phyloP scores from a whole-genome alignment of 2,113 vertebrate species.

The Dicaeum eximium region DNA sequence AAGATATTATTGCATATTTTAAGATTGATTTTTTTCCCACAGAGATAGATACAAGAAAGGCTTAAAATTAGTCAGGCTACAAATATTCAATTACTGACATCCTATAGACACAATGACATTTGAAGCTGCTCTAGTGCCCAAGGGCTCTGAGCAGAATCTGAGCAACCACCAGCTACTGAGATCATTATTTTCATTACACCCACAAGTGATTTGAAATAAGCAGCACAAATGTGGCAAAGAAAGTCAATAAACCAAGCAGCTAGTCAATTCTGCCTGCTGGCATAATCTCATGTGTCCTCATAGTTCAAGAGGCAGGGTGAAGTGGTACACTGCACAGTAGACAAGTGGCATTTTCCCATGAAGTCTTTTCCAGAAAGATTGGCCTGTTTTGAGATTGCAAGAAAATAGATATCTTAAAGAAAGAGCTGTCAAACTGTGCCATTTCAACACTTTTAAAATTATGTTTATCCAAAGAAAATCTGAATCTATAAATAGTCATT shows the following conservation, averaged over 20 bases:
- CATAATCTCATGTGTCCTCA: not conserved
- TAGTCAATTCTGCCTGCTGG: not conserved
- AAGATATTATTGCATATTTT: not conserved
- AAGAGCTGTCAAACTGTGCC: not conserved
- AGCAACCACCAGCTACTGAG: not conserved
- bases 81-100: not conserved
- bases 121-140: not conserved
- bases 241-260: not conserved
- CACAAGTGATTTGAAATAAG: not conserved
- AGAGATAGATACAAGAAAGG: not conserved
- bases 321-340: not conserved
- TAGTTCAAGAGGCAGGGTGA: not conserved
- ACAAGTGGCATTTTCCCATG: not conserved
- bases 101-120: not conserved
- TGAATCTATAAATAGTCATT: not conserved
- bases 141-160: not conserved
- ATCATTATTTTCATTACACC: not conserved
- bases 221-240: not conserved
- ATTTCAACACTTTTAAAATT: not conserved
- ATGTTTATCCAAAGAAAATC: not conserved
- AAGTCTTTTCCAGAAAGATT: not conserved
- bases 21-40: not conserved
- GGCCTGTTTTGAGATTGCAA: not conserved
- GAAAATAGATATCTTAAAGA: not conserved
- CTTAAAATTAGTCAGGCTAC: not conserved